These are phyloP conservation scores for Oryzias dopingdopingensis DNA, from an alignment of 2,797 vertebrate species.

Conservation along the genomic window DNA sequence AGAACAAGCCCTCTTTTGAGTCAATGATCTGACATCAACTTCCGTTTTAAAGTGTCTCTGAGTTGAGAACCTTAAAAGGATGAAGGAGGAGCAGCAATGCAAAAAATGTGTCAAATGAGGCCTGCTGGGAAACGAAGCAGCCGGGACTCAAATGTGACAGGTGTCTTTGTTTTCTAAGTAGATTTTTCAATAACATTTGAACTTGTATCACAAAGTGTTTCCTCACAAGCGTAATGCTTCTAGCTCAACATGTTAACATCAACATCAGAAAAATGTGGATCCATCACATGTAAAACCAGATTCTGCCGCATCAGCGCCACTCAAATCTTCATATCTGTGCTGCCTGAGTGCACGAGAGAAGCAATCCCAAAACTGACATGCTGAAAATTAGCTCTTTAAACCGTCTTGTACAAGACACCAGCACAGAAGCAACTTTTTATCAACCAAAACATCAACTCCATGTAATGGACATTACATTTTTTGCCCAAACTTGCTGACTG, in stretches of 20 bases:
- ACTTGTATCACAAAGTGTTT: background rate
- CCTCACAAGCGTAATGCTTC: background rate
- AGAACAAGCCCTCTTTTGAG: too few species aligned
- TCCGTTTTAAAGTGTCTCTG: background rate
- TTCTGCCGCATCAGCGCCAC: background rate
- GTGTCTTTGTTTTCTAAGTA: background rate
- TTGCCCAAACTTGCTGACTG: too few species aligned
- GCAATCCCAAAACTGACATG: too few species aligned
- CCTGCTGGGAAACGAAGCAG: conserved; percentile 18
- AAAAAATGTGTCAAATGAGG: conserved; percentile 40
- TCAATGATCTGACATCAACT: too few species aligned
- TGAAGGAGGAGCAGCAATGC: conserved; percentile 19
- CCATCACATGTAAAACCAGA: background rate
- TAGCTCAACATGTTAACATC: too few species aligned
- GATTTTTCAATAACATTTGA: background rate
- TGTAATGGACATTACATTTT: too few species aligned
- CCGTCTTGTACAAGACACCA: too few species aligned
- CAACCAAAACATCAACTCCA: too few species aligned
- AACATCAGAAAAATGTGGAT: background rate
- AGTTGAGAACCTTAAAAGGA: background rate
- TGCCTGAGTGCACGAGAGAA: too few species aligned
- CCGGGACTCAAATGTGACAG: conserved; percentile 9
- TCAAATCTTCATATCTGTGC: too few species aligned
- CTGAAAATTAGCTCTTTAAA: too few species aligned
- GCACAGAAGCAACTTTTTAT: too few species aligned